Conservation (phyloP, 2,797 vertebrate species). For the Enteromius fasciolatus region DNA sequence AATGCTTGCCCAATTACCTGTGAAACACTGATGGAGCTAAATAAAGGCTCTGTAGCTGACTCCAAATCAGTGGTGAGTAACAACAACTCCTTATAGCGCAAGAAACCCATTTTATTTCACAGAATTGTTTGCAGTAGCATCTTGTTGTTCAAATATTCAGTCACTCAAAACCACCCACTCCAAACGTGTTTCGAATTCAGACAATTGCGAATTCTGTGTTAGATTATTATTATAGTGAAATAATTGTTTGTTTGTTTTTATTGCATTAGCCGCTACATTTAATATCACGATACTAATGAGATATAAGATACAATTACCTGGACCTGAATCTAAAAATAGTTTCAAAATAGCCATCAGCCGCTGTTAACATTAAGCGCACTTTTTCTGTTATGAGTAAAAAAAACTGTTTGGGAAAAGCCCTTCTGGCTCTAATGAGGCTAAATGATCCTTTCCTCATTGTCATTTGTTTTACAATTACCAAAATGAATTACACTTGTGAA, state of each 20-base stretch:
- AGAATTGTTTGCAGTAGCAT: background rate
- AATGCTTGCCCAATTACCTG: conserved; percentile 43
- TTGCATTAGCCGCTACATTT: background rate
- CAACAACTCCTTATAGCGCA: background rate
- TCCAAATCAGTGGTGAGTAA: background rate
- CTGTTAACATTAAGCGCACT: background rate
- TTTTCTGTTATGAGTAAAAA: background rate
- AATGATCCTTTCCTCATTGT: background rate
- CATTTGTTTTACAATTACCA: background rate
- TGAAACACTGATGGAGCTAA: conserved; percentile 35
- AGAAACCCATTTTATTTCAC: background rate
- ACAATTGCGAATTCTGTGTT: background rate
- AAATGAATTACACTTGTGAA: background rate
- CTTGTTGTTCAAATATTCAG: background rate
- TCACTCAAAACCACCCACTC: background rate
- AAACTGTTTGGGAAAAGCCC: background rate
- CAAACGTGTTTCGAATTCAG: background rate
- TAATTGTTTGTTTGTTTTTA: no score
- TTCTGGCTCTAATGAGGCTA: background rate
- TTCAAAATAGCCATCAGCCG: background rate
- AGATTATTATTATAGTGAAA: no score
- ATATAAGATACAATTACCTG: background rate
- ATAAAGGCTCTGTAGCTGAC: conserved; percentile 15
- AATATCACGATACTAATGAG: background rate
- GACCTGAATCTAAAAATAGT: background rate